A percentile compares a stretch with the other conserved stretches of the same genome.
Conservation (phyloP, 2,888 invertebrate species). For the Apodemia mormo region DNA sequence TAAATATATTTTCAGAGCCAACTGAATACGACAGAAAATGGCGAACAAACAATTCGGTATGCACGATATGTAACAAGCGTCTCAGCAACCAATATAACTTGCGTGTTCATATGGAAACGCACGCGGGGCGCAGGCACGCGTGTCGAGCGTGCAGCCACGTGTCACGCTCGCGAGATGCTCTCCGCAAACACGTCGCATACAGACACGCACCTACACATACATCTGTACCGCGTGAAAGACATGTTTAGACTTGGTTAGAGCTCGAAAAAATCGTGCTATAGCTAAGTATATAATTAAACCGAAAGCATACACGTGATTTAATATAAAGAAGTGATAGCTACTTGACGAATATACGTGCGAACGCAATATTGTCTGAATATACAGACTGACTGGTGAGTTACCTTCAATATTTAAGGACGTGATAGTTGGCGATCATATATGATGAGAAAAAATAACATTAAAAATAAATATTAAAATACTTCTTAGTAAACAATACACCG, state of each 20-base stretch:
- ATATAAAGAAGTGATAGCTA: no score
- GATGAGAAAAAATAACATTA: no score
- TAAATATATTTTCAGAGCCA: conserved; percentile 45
- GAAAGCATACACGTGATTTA: background rate
- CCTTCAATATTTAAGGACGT: no score
- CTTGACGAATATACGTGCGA: no score
- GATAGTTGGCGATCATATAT: no score
- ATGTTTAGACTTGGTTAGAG: conserved; percentile 10
- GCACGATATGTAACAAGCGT: conserved; percentile 93
- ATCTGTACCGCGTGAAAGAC: conserved; percentile 8
- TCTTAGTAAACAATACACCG: no score
- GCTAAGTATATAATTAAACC: background rate
- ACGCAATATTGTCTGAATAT: no score
- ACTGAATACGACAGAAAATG: conserved; percentile 63
- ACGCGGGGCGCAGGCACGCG: conserved; percentile 93
- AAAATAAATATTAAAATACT: no score
- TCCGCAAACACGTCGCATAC: conserved; percentile 94
- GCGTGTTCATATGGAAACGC: conserved; percentile 94
- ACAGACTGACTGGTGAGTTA: no score
- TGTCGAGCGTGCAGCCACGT: conserved; percentile 94
- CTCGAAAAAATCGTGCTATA: background rate
- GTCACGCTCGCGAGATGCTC: conserved; percentile 92
- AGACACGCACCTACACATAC: conserved; percentile 82
- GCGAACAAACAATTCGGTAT: conserved; percentile 80
- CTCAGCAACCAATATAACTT: conserved; percentile 95